Percentiles rank a stretch among this genome's conserved stretches.
These are phyloP conservation scores for Lutraria rhynchaena DNA, from an alignment of 1,140 invertebrate genomes.

Conservation along the genomic window DNA sequence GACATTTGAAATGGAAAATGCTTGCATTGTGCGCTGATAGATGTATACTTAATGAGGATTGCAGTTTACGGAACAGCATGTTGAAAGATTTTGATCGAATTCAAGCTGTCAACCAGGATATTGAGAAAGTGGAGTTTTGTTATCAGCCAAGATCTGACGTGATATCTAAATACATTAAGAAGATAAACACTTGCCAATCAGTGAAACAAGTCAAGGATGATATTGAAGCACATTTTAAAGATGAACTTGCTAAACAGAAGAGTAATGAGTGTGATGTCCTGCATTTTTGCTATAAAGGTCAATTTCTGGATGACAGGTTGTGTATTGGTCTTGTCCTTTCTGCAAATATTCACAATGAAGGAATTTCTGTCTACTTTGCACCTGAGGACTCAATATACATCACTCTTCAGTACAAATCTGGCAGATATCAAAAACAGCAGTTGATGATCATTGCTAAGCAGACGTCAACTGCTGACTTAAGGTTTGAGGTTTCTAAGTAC, in stretches of 20 bases:
- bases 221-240: conserved; percentile 11
- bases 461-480: conserved; percentile 10
- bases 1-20: conserved; percentile 13
- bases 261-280: neutral
- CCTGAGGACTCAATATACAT: conserved; percentile 23
- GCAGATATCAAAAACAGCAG: conserved; percentile 15
- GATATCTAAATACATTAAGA: neutral
- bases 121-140: neutral
- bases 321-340: conserved; percentile 29
- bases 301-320: conserved; percentile 9
- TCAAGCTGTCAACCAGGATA: conserved; percentile 1
- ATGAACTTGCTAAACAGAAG: conserved; percentile 15
- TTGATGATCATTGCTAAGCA: conserved; percentile 18
- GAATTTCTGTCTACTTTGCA: conserved; percentile 14
- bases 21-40: conserved; percentile 18
- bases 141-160: conserved; percentile 15
- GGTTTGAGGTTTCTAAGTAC: conserved; percentile 17
- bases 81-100: conserved; percentile 8
- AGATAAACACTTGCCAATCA: conserved; percentile 5
- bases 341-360: conserved; percentile 9
- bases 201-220: conserved; percentile 17
- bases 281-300: conserved; percentile 32
- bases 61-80: neutral
- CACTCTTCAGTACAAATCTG: neutral
- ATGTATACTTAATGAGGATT: neutral